phyloP scores from a whole-genome alignment of 2,113 vertebrate species.

The Microcebus griseorufus region DNA sequence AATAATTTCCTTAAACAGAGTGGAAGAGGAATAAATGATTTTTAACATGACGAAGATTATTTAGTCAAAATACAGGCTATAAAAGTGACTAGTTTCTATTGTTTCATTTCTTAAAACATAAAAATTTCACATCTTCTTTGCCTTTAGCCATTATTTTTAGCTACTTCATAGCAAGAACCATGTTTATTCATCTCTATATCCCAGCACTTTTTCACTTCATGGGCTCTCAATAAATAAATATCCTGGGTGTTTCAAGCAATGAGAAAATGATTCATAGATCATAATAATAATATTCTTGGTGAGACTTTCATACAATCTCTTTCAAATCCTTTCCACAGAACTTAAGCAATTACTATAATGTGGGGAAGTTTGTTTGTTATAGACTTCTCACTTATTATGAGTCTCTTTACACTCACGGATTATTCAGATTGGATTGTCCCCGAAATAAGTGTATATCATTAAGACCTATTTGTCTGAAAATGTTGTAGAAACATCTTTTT shows the following conservation, averaged over 20 bases:
- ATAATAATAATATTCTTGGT: not conserved
- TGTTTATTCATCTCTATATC: not conserved
- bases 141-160: not conserved
- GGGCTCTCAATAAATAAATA: not conserved
- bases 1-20: slow-evolving; percentile 7
- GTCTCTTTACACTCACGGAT: not conserved
- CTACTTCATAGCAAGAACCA: not conserved
- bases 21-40: not conserved
- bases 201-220: not conserved
- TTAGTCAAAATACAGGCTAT: not conserved
- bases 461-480: not conserved
- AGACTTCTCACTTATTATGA: not conserved
- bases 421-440: not conserved
- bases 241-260: not conserved
- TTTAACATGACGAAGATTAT: not conserved
- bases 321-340: not conserved
- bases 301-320: not conserved
- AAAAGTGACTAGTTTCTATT: not conserved
- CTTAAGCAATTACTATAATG: not conserved
- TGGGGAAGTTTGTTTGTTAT: not conserved
- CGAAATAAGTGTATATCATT: not conserved
- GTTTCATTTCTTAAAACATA: not conserved
- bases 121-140: not conserved
- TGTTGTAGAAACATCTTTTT: not conserved
- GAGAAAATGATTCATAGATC: not conserved